Evolutionary conservation across 2,113 vertebrate species (phyloP), one percentile per base, ranked within the genome.

Genomic region (Myrmecophaga tridactyla): DNA sequence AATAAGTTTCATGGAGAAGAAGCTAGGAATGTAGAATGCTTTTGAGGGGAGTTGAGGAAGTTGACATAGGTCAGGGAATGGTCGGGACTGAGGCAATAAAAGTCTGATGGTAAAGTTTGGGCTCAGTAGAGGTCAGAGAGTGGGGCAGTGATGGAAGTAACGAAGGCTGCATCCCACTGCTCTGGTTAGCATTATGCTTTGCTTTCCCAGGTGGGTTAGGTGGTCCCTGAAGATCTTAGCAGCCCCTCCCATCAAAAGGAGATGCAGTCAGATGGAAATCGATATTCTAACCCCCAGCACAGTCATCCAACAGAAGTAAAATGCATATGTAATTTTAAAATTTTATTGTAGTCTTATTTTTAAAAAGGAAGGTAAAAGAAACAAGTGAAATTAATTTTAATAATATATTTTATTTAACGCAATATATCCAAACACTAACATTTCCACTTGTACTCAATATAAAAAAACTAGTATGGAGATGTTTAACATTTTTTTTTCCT

Each of bases 391-490:
- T 4, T 70, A 41, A 70, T 72, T 39, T n/a, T n/a, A n/a, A 63
- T 23, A 36, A 39, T 56, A 20, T 23, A 56, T 82, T 88, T 89
- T 60, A 78, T 82, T 34, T 91, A 92, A 14, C 14, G 0, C 27
- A 92, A 0, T 46, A 51, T 80, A 65, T 88, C 27, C 31, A 89
- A 90, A 65, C 21, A 58, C 53, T 58, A 89, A 73, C 41, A 80
- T 72, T 93, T 92, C 29, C 89, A 83, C 18, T 92, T 43, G 2
- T 46, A 77, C 81, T 53, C 10, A 56, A 53, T 39, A 91, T 81
- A 65, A 75, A 86, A 96, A 7, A 96, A 7, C 21, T 72, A 62
- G 63, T 25, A 82, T 23, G 34, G 23, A 18, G n/a, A 58, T 21
- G 70, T 76, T 63, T 77, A 34, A 7, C 7, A n/a, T 27, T 65